Conservation (phyloP, 1,140 invertebrate genomes). For the Brachionus angularis region DNA sequence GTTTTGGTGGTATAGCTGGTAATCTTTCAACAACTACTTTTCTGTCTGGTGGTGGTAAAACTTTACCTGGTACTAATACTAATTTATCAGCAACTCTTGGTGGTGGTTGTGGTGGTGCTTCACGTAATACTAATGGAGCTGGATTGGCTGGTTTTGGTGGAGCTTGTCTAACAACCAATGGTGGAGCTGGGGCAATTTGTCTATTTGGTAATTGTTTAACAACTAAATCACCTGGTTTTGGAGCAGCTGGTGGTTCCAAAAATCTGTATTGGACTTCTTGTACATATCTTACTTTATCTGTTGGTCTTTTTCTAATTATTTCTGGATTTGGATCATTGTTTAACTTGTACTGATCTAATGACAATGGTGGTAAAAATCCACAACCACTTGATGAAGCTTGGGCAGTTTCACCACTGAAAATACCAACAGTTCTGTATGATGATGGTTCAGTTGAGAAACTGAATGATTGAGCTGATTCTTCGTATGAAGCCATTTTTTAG, state of each 20-base stretch:
- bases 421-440: conserved; percentile 15
- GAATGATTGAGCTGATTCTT: background rate
- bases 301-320: conserved; percentile 3
- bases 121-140: conserved; percentile 38
- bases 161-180: conserved; percentile 40
- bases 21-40: conserved; percentile 43
- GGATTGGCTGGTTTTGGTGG: conserved; percentile 32
- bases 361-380: conserved; percentile 31
- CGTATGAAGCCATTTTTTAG: conserved; percentile 38
- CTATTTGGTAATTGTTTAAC: conserved; percentile 31
- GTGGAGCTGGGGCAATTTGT: conserved; percentile 42
- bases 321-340: conserved; percentile 44
- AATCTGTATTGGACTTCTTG: conserved; percentile 38
- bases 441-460: background rate
- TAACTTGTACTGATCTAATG: conserved; percentile 40
- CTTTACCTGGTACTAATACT: conserved; percentile 18
- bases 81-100: background rate
- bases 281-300: conserved; percentile 4
- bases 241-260: conserved; percentile 41
- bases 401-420: background rate
- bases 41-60: conserved; percentile 34
- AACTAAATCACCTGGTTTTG: conserved; percentile 35
- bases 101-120: conserved; percentile 43
- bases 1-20: conserved; percentile 42
- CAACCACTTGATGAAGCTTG: background rate